phyloP scores from a whole-genome alignment of 2,888 invertebrate genomes.

The Zaprionus bogoriensis region DNA sequence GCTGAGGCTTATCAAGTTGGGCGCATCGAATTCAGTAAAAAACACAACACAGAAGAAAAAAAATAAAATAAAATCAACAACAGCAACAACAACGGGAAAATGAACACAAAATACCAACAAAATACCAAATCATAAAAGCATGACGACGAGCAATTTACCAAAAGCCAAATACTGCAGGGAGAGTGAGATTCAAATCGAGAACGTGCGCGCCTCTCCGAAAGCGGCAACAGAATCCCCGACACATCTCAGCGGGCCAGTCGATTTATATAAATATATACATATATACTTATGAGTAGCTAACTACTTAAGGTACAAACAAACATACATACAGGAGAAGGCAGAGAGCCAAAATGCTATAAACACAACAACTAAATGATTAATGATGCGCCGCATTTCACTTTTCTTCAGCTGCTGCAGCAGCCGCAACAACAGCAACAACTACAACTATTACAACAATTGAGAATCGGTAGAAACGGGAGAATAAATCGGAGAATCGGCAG shows the following conservation, averaged over 20 bases:
- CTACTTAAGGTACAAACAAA: slow-evolving; percentile 27
- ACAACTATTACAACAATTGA: not conserved
- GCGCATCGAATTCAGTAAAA: slow-evolving; percentile 69
- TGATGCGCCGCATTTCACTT: slow-evolving; percentile 69
- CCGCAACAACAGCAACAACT: slow-evolving; percentile 1
- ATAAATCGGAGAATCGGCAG: too few relatives aligned
- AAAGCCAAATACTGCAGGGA: slow-evolving; percentile 49
- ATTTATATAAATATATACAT: too few relatives aligned
- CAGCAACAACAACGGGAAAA: not conserved
- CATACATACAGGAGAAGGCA: not conserved
- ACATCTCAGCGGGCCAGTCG: slow-evolving; percentile 12
- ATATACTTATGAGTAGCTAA: slow-evolving; percentile 40
- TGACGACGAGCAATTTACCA: slow-evolving; percentile 76
- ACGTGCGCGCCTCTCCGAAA: too few relatives aligned
- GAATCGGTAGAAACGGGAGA: slow-evolving; percentile 46
- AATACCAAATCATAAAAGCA: slow-evolving; percentile 79
- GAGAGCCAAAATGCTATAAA: slow-evolving; percentile 37
- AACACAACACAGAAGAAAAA: slow-evolving; percentile 28
- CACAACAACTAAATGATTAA: slow-evolving; percentile 74
- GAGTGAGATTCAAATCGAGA: slow-evolving; percentile 70
- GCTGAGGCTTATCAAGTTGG: slow-evolving; percentile 71
- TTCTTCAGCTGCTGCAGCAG: slow-evolving; percentile 18
- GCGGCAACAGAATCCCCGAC: not conserved
- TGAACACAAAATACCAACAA: slow-evolving; percentile 35
- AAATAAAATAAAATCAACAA: slow-evolving; percentile 13